Evolutionary conservation across 2,888 invertebrate species (phyloP).

Genomic region (Malthinus seriepunctatus): DNA sequence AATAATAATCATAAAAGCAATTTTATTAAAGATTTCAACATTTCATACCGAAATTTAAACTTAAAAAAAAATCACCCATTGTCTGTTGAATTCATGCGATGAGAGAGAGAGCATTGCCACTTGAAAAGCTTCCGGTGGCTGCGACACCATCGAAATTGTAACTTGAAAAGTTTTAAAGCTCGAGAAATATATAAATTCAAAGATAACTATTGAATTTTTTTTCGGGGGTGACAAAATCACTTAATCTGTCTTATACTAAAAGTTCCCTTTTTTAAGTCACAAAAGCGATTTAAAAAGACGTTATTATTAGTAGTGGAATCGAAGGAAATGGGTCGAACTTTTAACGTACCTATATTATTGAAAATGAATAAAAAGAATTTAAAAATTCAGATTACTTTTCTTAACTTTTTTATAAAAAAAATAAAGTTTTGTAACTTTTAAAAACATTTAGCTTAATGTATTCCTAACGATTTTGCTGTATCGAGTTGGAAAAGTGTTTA

Average conservation of each 20-base stretch:
- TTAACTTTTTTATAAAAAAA: background rate
- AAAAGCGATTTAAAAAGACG: slow-evolving; percentile 21
- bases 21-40: slow-evolving; percentile 17
- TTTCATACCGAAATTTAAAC: slow-evolving; percentile 8
- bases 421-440: background rate
- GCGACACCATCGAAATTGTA: slow-evolving; percentile 22
- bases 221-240: slow-evolving; percentile 22
- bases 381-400: slow-evolving; percentile 12
- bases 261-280: slow-evolving; percentile 9
- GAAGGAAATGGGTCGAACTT: slow-evolving; percentile 22
- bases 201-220: slow-evolving; percentile 24
- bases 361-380: slow-evolving; percentile 14
- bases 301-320: slow-evolving; percentile 26
- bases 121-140: slow-evolving; percentile 32
- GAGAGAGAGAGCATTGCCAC: slow-evolving; percentile 31
- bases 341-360: slow-evolving; percentile 20
- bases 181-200: slow-evolving; percentile 25
- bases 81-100: slow-evolving; percentile 29
- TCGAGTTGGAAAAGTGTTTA: background rate
- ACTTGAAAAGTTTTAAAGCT: slow-evolving; percentile 24
- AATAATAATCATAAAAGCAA: slow-evolving; percentile 28
- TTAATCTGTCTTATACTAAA: slow-evolving; percentile 28
- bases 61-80: slow-evolving; percentile 18
- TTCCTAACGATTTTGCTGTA: slow-evolving; percentile 11
- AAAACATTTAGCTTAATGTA: slow-evolving; percentile 9